Conservation (phyloP, 2,113 vertebrate genomes). For the Origma solitaria region DNA sequence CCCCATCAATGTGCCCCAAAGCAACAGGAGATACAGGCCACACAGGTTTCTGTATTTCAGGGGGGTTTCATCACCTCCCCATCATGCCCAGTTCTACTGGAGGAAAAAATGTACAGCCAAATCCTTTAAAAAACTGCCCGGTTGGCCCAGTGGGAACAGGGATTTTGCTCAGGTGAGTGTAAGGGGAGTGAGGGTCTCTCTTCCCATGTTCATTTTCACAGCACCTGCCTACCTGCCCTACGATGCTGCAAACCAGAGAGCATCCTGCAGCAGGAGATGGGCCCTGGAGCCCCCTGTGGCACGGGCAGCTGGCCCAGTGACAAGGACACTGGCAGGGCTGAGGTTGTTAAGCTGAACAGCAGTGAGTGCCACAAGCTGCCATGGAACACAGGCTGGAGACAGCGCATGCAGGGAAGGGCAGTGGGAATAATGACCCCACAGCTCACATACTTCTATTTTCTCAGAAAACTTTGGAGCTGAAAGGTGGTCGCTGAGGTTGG, state of each 20-base stretch:
- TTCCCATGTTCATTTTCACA: background rate
- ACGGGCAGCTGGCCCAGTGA: background rate
- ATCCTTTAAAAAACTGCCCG: background rate
- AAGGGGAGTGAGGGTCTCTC: background rate
- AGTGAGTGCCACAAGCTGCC: background rate
- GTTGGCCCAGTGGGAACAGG: background rate
- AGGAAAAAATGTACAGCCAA: background rate
- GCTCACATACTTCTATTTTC: background rate
- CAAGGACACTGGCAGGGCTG: background rate
- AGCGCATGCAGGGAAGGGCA: rapidly evolving
- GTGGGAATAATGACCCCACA: background rate
- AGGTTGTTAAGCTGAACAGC: background rate
- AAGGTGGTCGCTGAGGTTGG: constrained; percentile 54
- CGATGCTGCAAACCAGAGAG: background rate
- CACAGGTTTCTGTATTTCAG: background rate
- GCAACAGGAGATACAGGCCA: background rate
- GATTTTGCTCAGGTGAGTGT: background rate
- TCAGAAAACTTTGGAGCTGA: constrained; percentile 27
- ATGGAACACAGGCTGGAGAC: background rate
- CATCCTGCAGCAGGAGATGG: background rate
- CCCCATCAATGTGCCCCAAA: background rate
- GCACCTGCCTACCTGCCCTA: background rate
- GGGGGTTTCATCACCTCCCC: background rate
- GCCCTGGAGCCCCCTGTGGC: background rate
- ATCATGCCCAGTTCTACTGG: too few relatives aligned